Conservation (phyloP, 2,797 vertebrate species). For the Phalloptychus januarius region DNA sequence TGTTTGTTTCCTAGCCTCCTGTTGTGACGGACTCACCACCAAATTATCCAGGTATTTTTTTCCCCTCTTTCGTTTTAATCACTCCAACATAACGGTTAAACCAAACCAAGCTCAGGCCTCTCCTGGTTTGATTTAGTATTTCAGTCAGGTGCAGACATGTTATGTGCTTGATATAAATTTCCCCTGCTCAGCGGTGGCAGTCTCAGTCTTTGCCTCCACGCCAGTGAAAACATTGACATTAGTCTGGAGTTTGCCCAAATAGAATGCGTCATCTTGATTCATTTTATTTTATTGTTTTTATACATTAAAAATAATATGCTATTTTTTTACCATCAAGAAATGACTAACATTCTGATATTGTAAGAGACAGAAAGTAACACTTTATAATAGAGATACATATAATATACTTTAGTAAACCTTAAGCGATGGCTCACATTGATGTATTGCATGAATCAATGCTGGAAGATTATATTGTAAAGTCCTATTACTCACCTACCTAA, state of each 20-base stretch:
- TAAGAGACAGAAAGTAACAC: conserved; percentile 7
- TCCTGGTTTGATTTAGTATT: conserved; percentile 44
- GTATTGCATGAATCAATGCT: background rate
- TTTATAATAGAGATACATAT: background rate
- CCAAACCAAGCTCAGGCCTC: conserved; percentile 5
- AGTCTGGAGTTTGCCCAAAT: conserved; percentile 41
- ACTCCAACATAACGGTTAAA: background rate
- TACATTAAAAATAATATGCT: conserved; percentile 27
- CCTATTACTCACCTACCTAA: background rate
- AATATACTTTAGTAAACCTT: background rate
- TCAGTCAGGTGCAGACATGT: conserved; percentile 36
- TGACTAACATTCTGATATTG: conserved; percentile 43
- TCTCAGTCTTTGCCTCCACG: conserved; percentile 24
- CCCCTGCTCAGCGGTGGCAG: conserved; percentile 36
- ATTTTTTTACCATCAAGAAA: conserved; percentile 45
- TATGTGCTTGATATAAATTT: conserved; percentile 56
- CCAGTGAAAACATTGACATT: conserved; percentile 72
- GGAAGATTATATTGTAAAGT: background rate
- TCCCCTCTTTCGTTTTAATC: conserved; percentile 29
- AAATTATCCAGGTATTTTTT: conserved; percentile 75
- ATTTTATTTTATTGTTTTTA: conserved; percentile 61
- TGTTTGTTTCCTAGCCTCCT: conserved; percentile 72
- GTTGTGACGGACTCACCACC: conserved; percentile 74
- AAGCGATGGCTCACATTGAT: background rate
- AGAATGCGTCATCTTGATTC: conserved; percentile 53